Conservation (phyloP, 1,140 invertebrate genomes). For the Calycopis cecrops region DNA sequence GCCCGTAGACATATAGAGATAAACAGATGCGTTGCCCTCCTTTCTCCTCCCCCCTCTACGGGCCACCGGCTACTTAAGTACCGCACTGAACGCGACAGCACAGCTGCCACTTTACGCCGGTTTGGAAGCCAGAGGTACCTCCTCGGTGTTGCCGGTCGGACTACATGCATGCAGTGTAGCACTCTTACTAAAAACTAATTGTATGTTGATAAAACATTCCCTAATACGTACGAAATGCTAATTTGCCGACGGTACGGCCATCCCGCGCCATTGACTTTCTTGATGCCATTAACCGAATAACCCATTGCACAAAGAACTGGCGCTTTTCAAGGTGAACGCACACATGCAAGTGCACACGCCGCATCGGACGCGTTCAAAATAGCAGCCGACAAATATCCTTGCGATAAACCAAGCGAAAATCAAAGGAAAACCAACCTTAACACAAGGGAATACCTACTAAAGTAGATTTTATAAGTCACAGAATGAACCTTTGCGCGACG, state of each 20-base stretch:
- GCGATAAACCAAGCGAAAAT: constrained; percentile 10
- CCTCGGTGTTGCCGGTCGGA: too few species aligned
- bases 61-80: too few species aligned
- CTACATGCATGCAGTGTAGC: too few species aligned
- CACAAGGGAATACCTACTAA: not conserved
- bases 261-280: constrained; percentile 71
- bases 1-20: too few species aligned
- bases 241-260: constrained; percentile 55
- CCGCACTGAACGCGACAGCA: too few species aligned
- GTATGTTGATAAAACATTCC: too few species aligned
- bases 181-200: too few species aligned
- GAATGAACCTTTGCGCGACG: constrained; percentile 42
- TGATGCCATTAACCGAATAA: constrained; percentile 74
- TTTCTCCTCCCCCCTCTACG: too few species aligned
- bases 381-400: constrained; percentile 36
- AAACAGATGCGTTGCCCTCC: too few species aligned
- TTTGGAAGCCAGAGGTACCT: too few species aligned
- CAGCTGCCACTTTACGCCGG: too few species aligned
- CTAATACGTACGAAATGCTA: not conserved
- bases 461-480: constrained; percentile 15
- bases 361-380: constrained; percentile 54
- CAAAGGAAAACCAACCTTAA: constrained; percentile 32
- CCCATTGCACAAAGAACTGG: constrained; percentile 73
- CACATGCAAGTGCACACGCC: constrained; percentile 42
- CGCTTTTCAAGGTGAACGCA: constrained; percentile 72